These are phyloP conservation scores for Aleiodes testaceus DNA, from an alignment of 2,888 invertebrate species.

Conservation along the genomic window DNA sequence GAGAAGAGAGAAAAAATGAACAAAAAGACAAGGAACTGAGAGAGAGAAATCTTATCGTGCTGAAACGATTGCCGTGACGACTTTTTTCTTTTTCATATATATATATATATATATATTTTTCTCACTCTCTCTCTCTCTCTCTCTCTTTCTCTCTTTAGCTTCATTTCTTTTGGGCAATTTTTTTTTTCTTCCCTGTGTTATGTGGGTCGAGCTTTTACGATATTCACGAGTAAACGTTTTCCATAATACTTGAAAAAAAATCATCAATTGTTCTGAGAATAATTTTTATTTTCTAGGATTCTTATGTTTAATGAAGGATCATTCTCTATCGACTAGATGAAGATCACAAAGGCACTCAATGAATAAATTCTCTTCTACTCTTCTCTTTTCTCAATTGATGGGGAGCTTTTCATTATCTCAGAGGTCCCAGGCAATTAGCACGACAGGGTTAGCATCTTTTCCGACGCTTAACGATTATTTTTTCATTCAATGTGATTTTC, in stretches of 20 bases:
- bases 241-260: background rate
- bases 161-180: background rate
- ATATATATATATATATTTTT: background rate
- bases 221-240: no score
- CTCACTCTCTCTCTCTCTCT: no score
- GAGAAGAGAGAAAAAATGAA: no score
- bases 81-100: constrained; percentile 6
- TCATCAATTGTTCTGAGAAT: background rate
- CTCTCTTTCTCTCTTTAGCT: no score
- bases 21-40: background rate
- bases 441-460: background rate
- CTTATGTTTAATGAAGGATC: constrained; percentile 22
- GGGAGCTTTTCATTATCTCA: constrained; percentile 10
- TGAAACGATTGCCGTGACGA: constrained; percentile 29
- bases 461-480: background rate
- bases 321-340: background rate
- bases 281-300: background rate
- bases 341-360: constrained; percentile 20
- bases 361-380: background rate
- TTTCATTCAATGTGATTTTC: background rate
- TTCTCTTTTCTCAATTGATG: background rate
- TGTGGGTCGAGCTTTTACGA: constrained; percentile 6
- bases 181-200: background rate
- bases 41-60: constrained; percentile 41
- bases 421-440: background rate